Base-by-base conservation (phyloP, 2,888 invertebrate genomes). In the Idaea biselata region DNA sequence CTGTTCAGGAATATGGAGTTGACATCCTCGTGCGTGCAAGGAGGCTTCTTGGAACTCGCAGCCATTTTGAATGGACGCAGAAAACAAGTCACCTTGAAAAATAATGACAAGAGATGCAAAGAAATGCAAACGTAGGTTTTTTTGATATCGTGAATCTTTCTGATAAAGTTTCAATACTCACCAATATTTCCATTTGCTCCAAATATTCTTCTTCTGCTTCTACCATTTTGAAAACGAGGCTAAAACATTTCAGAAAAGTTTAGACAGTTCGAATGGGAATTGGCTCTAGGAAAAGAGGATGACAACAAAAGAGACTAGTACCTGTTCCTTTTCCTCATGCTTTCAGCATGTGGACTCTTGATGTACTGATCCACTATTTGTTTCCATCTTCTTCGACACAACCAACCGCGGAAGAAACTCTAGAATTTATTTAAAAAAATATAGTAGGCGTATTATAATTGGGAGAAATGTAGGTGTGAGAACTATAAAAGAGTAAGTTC, bases 341-440 rank as follows among this genome's bases (percentile, higher is more conserved):
- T 97, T 84, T 98, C 97, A 0, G 98, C 98, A 81, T 98, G 98
- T 0, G 98, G 98, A 66, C 97, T 97, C 82, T 97, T 97, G 80
- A 98, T 98, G 86, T 98, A 98, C 82, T 98, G 97, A 76, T 98
- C 97, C 17, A 98, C 98, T 63, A 98, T 98, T 84, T 97, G 97
- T 85, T 98, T 98, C 98, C 98, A 98, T 56, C 98, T 93, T 8
- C 98, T 93, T 14, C 98, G 94, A 83, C 98, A 98, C 62, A 98
- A 87, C 98, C 98, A 98, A 14, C 98, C 98, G 6, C 98, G 94
- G 89, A 98, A 98, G 89, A 98, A 98, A 81, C 97, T 97, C 93
- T 98, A 96, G 16, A 78, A 74, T 61, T 58, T 18, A 16, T 18
- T 31, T 7, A 31, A 17, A 11, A 55, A 33, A 33, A 33, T 11